Conservation (phyloP, 2,113 vertebrate genomes). For the Melanerpes aurifrons region DNA sequence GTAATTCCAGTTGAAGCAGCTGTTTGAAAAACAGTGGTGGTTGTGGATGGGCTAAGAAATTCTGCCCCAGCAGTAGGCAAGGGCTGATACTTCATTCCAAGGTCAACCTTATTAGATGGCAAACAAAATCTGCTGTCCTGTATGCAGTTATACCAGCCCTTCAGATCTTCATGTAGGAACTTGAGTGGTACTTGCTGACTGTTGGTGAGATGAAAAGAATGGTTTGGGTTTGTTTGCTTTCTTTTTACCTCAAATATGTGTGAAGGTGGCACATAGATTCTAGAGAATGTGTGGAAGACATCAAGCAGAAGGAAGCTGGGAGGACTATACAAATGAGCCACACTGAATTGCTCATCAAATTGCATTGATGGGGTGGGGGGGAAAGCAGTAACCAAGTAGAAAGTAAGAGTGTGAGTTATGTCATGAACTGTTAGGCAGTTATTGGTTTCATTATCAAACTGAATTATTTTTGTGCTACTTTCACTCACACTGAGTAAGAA, state of each 20-base stretch:
- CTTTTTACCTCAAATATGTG: neutral
- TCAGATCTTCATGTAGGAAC: neutral
- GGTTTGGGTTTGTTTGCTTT: neutral
- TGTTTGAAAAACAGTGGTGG: neutral
- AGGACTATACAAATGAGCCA: neutral
- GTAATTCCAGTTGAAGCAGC: neutral
- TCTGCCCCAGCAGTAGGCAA: neutral
- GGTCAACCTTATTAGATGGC: neutral
- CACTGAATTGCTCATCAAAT: neutral
- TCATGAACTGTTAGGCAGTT: neutral
- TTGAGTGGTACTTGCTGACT: neutral
- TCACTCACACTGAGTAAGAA: neutral
- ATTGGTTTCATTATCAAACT: constrained; percentile 28
- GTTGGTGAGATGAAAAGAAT: neutral
- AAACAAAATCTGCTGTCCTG: neutral
- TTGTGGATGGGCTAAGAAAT: neutral
- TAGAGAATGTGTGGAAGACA: neutral
- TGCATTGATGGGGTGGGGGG: neutral
- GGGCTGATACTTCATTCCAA: neutral
- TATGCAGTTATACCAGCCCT: neutral
- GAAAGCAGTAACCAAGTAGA: neutral
- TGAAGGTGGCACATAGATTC: neutral
- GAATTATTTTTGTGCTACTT: neutral
- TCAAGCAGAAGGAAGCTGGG: neutral
- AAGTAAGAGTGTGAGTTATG: constrained; percentile 2